Conservation (phyloP, 2,888 invertebrate genomes). For the Helleia helle region DNA sequence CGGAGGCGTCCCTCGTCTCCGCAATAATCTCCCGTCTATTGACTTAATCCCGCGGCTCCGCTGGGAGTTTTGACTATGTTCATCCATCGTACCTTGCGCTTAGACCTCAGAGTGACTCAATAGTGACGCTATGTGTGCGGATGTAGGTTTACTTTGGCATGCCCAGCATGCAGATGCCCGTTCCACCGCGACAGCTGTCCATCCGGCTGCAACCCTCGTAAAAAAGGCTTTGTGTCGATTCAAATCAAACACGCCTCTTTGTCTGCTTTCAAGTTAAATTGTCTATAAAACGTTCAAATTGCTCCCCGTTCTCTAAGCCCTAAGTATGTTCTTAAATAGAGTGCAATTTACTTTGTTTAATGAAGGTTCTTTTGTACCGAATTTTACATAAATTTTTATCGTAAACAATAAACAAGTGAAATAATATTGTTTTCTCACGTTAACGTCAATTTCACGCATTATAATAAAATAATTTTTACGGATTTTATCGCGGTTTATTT, state of each 20-base stretch:
- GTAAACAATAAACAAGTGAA: too few relatives aligned
- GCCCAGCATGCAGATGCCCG: too few relatives aligned
- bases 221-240: neutral
- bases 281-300: constrained; percentile 4
- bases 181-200: neutral
- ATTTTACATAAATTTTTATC: too few relatives aligned
- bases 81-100: neutral
- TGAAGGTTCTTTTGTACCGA: too few relatives aligned
- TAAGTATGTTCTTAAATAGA: too few relatives aligned
- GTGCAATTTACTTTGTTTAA: too few relatives aligned
- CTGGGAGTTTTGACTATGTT: neutral
- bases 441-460: too few relatives aligned
- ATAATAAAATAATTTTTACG: too few relatives aligned
- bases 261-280: constrained; percentile 1
- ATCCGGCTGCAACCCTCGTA: neutral
- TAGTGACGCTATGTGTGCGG: neutral
- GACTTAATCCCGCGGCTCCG: neutral
- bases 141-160: neutral
- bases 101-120: neutral
- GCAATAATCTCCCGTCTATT: neutral
- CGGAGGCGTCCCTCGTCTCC: neutral
- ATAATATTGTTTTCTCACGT: too few relatives aligned
- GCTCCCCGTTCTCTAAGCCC: neutral
- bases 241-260: constrained; percentile 1
- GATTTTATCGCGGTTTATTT: too few relatives aligned